Base-by-base conservation (phyloP, 2,113 vertebrate genomes). In the Larimichthys crocea region DNA sequence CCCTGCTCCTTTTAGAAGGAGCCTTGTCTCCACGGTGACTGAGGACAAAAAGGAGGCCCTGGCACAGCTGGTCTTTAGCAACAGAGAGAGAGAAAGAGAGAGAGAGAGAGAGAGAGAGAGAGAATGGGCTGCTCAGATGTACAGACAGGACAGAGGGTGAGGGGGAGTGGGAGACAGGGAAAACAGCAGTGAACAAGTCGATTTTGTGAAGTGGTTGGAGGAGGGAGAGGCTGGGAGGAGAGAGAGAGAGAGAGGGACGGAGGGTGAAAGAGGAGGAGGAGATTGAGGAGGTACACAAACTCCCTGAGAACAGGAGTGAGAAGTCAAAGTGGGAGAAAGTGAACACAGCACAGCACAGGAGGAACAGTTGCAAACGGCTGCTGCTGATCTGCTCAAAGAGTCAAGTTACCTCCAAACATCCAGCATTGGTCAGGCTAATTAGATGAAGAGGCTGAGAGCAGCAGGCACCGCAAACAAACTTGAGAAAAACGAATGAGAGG, bases 1-100 rank as follows among this genome's bases (percentile, higher is more conserved):
- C 84, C 73, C 52, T 60, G 49, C 67, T 85, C 65, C 72, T 82
- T 83, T 86, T 76, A 59, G 87, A 86, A 74, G 80, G 80, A 85
- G 85, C 69, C 77, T 74, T 3, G 82, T 93, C 87, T 91, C 93
- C 93, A 91, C 76, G 87, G 92, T 74, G 88, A 94, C 93, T 57
- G 66, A 71, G 76, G 80, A 94, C 92, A 92, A 90, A 93, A 92
- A 89, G 55, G 87, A 83, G 90, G 89, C 87, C 86, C 76, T 75
- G 78, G 82, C 91, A 91, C 93, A 94, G 92, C 93, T 94, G 93
- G 91, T 91, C 88, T 84, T 48, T 55, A 77, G 81, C 74, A 56
- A 86, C 68, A 40, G 44, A 50, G 53, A 31, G 73, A 52, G 80
- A 63, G 79, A 65, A 59, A 16, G 72, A 48, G 49, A 56, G 55